Evolutionary conservation across 64 coral and sea anemone genomes (phyloP).

Genomic region (Montipora sp.): DNA sequence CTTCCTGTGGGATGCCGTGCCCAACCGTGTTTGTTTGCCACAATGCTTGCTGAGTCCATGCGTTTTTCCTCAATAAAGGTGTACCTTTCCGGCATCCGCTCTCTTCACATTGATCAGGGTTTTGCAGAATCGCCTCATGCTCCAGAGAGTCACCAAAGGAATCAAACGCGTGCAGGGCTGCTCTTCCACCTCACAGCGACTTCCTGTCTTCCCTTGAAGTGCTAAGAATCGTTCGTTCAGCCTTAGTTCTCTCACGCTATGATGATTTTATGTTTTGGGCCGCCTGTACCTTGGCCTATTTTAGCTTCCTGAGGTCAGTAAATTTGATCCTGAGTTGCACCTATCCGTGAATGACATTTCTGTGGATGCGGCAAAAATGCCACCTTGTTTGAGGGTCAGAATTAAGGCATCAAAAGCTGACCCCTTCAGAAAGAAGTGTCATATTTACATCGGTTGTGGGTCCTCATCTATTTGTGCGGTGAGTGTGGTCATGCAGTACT

Average conservation of each 20-base stretch:
- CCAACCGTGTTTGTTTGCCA: neutral
- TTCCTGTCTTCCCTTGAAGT: neutral
- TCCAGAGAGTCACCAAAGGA: neutral
- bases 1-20: neutral
- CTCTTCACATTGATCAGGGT: neutral
- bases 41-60: neutral
- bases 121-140: neutral
- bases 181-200: neutral
- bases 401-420: constrained; percentile 48
- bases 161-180: neutral
- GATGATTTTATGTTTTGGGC: constrained; percentile 4
- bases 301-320: neutral
- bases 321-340: neutral
- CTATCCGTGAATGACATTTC: neutral
- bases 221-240: neutral
- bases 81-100: neutral
- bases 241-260: neutral
- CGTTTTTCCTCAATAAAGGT: neutral
- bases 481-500: neutral
- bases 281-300: neutral
- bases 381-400: neutral
- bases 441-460: neutral
- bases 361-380: neutral
- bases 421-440: constrained; percentile 33
- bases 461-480: neutral